Conservation (phyloP, 1,140 invertebrate genomes). For the Hormaphis cornu region DNA sequence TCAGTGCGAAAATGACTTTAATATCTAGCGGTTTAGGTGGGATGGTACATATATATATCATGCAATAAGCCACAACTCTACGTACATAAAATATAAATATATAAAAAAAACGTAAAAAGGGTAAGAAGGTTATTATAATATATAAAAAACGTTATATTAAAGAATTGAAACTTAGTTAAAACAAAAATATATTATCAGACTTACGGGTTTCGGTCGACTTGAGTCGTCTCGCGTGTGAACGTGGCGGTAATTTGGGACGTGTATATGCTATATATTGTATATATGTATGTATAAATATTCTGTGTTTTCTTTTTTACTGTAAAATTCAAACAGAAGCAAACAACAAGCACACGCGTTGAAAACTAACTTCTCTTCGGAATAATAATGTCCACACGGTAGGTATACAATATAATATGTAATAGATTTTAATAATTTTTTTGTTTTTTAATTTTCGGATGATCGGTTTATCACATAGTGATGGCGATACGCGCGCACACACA, state of each 20-base stretch:
- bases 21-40: not conserved
- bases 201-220: slow-evolving; percentile 29
- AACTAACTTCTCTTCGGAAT: slow-evolving; percentile 8
- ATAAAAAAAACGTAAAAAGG: no score
- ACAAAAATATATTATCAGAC: slow-evolving; percentile 12
- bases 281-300: not conserved
- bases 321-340: slow-evolving; percentile 19
- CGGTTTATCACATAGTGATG: no score
- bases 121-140: slow-evolving; percentile 8
- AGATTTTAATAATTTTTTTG: not conserved
- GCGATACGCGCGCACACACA: no score
- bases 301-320: not conserved
- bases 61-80: slow-evolving; percentile 29
- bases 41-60: not conserved
- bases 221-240: slow-evolving; percentile 23
- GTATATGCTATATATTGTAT: not conserved
- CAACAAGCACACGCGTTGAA: slow-evolving; percentile 24
- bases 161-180: slow-evolving; percentile 22
- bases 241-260: not conserved
- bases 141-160: no score
- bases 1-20: not conserved
- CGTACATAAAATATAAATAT: not conserved
- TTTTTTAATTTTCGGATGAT: not conserved
- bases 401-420: not conserved
- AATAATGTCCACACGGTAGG: no score